These are phyloP conservation scores for Scolopax bukidnonensis DNA, from an alignment of 2,797 vertebrate genomes.

Conservation along the genomic window DNA sequence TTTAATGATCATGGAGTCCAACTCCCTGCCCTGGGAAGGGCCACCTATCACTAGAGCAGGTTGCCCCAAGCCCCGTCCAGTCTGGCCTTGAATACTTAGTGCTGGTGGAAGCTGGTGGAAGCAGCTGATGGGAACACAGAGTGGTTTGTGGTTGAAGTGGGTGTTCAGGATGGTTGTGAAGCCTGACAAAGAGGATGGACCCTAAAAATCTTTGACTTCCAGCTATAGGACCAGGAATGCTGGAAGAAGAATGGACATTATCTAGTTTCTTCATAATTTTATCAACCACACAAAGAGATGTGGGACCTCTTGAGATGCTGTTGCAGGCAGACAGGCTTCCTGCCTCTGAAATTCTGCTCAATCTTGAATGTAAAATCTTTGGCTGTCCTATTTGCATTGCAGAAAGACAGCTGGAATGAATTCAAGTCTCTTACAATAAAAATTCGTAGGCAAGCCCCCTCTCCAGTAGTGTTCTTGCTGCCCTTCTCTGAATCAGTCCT, in stretches of 20 bases:
- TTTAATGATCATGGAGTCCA: neutral
- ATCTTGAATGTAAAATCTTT: conserved; percentile 30
- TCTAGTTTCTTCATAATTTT: neutral
- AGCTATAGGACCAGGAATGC: neutral
- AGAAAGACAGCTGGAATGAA: conserved; percentile 45
- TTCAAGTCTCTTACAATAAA: neutral
- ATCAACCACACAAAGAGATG: neutral
- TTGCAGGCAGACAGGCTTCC: neutral
- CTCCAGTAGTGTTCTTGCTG: neutral
- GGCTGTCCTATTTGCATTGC: neutral
- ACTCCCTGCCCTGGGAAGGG: neutral
- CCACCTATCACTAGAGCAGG: neutral
- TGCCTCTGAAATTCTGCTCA: conserved; percentile 16
- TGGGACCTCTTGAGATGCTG: conserved; percentile 13
- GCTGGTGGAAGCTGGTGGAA: neutral
- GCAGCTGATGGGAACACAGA: neutral
- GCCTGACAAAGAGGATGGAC: neutral
- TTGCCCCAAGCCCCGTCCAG: neutral
- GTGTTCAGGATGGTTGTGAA: neutral
- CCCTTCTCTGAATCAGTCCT: neutral
- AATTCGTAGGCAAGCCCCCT: neutral
- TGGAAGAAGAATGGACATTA: neutral
- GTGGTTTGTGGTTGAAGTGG: neutral
- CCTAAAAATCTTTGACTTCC: neutral
- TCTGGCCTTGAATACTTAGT: neutral